Base-by-base conservation (phyloP, 2,113 vertebrate species). In the Mixornis gularis region DNA sequence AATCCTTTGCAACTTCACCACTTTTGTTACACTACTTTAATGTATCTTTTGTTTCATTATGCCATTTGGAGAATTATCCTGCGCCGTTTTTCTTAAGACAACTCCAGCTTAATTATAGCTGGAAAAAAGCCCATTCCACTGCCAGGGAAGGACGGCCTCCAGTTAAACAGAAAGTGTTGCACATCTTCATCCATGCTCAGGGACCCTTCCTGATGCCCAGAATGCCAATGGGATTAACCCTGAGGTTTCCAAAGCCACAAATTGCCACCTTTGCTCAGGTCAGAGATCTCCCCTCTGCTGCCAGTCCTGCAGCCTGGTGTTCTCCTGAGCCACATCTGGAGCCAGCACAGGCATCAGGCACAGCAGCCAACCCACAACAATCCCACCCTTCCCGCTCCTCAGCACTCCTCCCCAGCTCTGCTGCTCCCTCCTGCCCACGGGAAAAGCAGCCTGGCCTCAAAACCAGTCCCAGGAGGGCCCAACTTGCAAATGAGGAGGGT, bases 401-500 rank as follows among this genome's bases (percentile, higher is more conserved):
- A n/a, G 10, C 51, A 7, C 71, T 73, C 64, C 77, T 70, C 48
- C 43, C n/a, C 74, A 69, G 66, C 62, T 49, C 86, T 79, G 60
- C 68, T 70, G 44, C 56, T 87, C 65, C 58, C 62, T 87, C 6
- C 78, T 94, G 74, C 90, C 87, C 70, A 85, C 3, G 0, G 82
- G 38, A 55, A 85, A 62, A 63, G 46, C 51, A 85, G 66, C 38
- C 49, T 94, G 74, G 74, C 87, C 92, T 55, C 87, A 25, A 58
- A 89, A 94, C 85, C 87, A 87, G 41, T 41, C 81, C 82, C 93
- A 79, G 74, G 63, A 92, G 85, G 32, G 81, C 74, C 63, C 58
- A 87, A 7, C 79, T 76, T 87, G 85, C 79, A 96, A 92, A 94
- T 89, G 34, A 89, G 81, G 66, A 91, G 90, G 89, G 78, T 81